Base-by-base conservation (phyloP, 2,888 invertebrate species). In the Cryptops parisi region DNA sequence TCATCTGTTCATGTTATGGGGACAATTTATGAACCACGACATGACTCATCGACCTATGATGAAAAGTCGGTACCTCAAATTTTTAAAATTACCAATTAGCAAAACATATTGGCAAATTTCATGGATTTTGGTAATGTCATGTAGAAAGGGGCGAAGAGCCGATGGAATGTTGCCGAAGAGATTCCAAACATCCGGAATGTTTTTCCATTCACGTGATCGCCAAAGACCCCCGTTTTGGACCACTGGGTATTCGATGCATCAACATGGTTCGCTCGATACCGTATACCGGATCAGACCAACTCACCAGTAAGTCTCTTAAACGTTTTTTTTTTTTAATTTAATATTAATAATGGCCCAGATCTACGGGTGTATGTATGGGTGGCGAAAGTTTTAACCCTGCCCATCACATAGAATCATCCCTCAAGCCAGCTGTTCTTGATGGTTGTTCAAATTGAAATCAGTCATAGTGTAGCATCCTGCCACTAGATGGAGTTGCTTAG, bases 1-100 rank as follows among this genome's bases (percentile, higher is more conserved):
- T 26, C 87, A 89, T 62, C 86, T 90, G 84, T 81, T 89, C 54
- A 84, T 86, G 62, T 87, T 89, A 53, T 90, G 89, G 89, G 90
- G 90, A 51, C 90, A 54, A 24, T 54, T 54, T 26, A 25, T 54
- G 23, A 55, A 55, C 38, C 55, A 55, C 38, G 55, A 55, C 22
- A 24, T 55, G 23, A 55, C 55, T 23, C 52, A 55, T 21, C 51
- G 51, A 22, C 55, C 55, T 22, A 52, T 19, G 6, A 4, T 27
- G 9, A 46, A 46, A 17, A 12, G 46, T 46, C 19, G 17, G 17
- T 43, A 12, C 6, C 19, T 41, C 17, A 12, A 12, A 12, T 41
- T 41, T 6, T 6, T 41, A n/a, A n/a, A n/a, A n/a, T n/a, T n/a
- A n/a, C n/a, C n/a, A n/a, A n/a, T n/a, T n/a, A n/a, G 38, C 12